These are phyloP conservation scores for Sinosuthora webbiana DNA, from an alignment of 2,113 vertebrate genomes.

Conservation along the genomic window DNA sequence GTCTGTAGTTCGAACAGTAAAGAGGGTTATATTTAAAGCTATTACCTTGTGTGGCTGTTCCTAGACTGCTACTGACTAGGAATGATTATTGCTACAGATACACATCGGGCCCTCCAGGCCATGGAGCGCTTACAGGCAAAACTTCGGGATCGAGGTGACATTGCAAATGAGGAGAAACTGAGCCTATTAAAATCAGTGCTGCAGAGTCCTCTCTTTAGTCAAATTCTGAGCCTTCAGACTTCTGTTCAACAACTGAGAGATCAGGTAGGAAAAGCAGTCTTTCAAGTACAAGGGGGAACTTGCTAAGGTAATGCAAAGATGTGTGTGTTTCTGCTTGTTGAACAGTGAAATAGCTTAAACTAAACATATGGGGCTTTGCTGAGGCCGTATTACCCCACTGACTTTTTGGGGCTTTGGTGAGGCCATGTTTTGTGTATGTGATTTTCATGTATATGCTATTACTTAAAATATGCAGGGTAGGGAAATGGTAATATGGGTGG, in stretches of 20 bases:
- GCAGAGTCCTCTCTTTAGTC: constrained; percentile 97
- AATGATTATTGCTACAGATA: constrained; percentile 77
- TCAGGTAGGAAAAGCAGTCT: constrained; percentile 76
- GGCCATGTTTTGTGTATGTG: background rate
- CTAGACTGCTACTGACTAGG: background rate
- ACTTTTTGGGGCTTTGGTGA: background rate
- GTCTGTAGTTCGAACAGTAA: background rate
- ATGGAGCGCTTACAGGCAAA: constrained; percentile 92
- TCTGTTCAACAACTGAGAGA: constrained; percentile 91
- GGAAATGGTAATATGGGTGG: background rate
- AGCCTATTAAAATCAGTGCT: constrained; percentile 89
- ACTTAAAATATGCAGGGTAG: background rate
- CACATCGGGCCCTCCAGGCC: constrained; percentile 90
- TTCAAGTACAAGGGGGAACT: background rate
- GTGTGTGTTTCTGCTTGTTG: background rate
- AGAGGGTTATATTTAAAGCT: background rate
- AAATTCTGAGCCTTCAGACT: constrained; percentile 91
- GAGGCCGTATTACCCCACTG: background rate
- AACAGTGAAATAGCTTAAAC: background rate
- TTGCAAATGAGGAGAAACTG: constrained; percentile 88
- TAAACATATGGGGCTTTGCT: background rate
- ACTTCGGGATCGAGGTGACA: constrained; percentile 89
- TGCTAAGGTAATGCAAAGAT: background rate
- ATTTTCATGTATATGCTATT: background rate
- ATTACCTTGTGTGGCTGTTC: background rate